Evolutionary conservation across 2,113 vertebrate species (phyloP).

Genomic region (Sclerurus mexicanus): DNA sequence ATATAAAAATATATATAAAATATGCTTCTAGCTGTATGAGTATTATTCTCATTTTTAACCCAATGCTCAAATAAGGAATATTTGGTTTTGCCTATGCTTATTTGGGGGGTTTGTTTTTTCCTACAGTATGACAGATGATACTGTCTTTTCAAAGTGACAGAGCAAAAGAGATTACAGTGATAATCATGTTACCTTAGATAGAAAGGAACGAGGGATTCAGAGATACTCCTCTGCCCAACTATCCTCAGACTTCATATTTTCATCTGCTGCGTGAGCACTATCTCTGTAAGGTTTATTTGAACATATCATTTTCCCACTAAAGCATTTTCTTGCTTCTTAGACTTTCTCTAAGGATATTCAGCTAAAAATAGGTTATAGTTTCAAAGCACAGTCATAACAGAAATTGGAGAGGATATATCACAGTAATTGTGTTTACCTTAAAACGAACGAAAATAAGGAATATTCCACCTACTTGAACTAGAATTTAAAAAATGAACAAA

Average conservation of each 20-base stretch:
- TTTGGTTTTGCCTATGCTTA: neutral
- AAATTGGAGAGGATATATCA: constrained; percentile 21
- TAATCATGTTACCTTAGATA: constrained; percentile 54
- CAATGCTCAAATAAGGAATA: neutral
- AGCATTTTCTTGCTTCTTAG: constrained; percentile 16
- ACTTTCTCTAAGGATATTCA: constrained; percentile 17
- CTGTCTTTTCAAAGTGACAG: constrained; percentile 39
- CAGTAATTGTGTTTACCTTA: neutral
- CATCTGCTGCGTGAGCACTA: constrained; percentile 21
- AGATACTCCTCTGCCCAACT: constrained; percentile 31
- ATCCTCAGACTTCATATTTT: constrained; percentile 49
- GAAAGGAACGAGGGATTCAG: constrained; percentile 17
- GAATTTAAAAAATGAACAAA: neutral
- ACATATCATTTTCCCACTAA: constrained; percentile 2
- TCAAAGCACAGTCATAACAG: neutral
- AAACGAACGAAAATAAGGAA: constrained; percentile 8
- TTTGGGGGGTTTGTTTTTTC: neutral
- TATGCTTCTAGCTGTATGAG: neutral
- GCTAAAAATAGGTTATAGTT: constrained; percentile 31
- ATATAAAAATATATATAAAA: neutral
- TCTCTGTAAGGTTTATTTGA: constrained; percentile 50
- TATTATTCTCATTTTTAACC: constrained; percentile 26
- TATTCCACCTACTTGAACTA: neutral
- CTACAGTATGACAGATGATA: constrained; percentile 37
- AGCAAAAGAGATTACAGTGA: constrained; percentile 51